Evolutionary conservation across 1,140 invertebrate genomes (phyloP).

Genomic region (Bombus polaris): DNA sequence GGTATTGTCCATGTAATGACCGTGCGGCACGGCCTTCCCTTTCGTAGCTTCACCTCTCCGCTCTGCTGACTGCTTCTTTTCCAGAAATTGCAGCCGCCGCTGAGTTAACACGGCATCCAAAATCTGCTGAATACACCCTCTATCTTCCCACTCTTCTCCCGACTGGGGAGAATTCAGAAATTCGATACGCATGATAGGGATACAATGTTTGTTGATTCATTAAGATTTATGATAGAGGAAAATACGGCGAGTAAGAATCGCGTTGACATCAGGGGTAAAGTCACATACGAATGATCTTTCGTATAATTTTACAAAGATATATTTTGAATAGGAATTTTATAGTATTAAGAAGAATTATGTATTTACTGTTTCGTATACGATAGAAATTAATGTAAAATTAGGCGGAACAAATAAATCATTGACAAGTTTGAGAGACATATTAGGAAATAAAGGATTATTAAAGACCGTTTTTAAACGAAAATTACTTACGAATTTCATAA

Average conservation of each 20-base stretch:
- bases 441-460: background rate
- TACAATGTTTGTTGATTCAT: conserved; percentile 3
- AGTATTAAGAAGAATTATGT: background rate
- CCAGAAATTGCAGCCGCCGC: conserved; percentile 42
- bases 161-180: too few relatives aligned
- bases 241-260: background rate
- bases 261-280: too few relatives aligned
- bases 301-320: background rate
- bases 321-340: background rate
- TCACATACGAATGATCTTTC: background rate
- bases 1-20: conserved; percentile 78
- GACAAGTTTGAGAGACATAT: background rate
- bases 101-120: conserved; percentile 23
- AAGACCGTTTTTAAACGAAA: background rate
- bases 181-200: conserved; percentile 1
- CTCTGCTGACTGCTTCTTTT: conserved; percentile 70
- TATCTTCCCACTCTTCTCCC: too few relatives aligned
- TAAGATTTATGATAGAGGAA: background rate
- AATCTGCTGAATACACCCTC: conserved; percentile 27
- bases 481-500: background rate
- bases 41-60: conserved; percentile 43
- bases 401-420: background rate
- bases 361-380: background rate
- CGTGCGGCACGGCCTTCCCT: conserved; percentile 51
- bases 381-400: background rate